Conservation (phyloP, 2,888 invertebrate species). For the Ypsolopha scabrella region DNA sequence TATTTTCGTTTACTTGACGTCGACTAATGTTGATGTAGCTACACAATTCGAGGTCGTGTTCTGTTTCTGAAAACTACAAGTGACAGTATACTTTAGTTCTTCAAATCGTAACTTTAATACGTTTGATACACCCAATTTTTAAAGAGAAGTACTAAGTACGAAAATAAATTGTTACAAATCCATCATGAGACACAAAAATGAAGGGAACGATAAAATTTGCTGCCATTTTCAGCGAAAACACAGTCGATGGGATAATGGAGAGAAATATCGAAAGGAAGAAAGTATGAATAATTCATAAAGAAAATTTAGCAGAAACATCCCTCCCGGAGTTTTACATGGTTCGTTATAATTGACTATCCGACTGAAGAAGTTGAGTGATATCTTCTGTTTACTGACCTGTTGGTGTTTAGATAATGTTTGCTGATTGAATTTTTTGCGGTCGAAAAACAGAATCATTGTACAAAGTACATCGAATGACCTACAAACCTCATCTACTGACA, state of each 20-base stretch:
- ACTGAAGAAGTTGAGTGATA: background rate
- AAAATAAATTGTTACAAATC: no score
- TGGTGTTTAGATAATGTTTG: no score
- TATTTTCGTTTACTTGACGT: constrained; percentile 17
- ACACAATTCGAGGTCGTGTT: background rate
- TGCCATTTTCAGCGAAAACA: background rate
- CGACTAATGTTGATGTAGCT: constrained; percentile 3
- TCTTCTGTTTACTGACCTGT: no score
- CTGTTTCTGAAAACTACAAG: no score
- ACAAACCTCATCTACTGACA: no score
- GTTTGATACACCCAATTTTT: background rate
- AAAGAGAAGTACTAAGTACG: no score
- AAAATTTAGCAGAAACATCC: background rate
- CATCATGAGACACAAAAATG: no score
- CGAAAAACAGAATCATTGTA: no score
- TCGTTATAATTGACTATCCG: background rate
- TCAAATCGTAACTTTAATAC: background rate
- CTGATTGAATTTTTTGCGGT: no score
- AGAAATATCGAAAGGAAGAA: background rate
- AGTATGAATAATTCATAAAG: constrained; percentile 1
- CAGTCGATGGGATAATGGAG: background rate
- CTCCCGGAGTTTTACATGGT: background rate
- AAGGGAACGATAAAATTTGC: background rate
- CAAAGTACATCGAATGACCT: no score
- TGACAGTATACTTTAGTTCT: no score